Evolutionary conservation across 1,140 invertebrate species (phyloP).

Genomic region (Euborellia annulipes): DNA sequence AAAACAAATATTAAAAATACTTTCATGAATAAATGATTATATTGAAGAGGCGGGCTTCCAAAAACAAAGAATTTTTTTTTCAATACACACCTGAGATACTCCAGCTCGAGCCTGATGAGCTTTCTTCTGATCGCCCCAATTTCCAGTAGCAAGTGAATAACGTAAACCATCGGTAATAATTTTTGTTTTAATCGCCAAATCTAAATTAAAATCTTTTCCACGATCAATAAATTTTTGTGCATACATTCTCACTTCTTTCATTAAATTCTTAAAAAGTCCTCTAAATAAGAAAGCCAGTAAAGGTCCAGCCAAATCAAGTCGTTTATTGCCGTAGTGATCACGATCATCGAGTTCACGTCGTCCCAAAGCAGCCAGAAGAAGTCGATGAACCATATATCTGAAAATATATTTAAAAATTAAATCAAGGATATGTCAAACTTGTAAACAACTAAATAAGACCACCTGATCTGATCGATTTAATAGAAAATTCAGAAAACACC

Average conservation of each 20-base stretch:
- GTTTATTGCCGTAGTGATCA: constrained; percentile 99
- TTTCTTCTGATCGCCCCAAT: constrained; percentile 99
- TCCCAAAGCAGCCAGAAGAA: constrained; percentile 86
- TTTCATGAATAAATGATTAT: neutral
- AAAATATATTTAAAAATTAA: no score
- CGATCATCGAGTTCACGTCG: constrained; percentile 91
- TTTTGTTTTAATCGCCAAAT: constrained; percentile 92
- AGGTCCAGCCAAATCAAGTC: constrained; percentile 92
- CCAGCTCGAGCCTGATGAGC: constrained; percentile 94
- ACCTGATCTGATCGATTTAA: no score
- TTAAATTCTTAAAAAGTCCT: constrained; percentile 81
- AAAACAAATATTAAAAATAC: neutral
- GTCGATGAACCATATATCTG: constrained; percentile 93
- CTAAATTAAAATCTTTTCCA: constrained; percentile 95
- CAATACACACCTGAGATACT: constrained; percentile 53
- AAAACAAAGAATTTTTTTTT: neutral
- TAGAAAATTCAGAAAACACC: no score
- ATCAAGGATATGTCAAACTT: no score
- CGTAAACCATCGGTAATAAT: constrained; percentile 96
- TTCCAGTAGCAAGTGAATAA: constrained; percentile 95
- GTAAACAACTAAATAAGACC: no score
- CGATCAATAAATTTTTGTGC: constrained; percentile 98
- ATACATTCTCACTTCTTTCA: constrained; percentile 93
- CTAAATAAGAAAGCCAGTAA: constrained; percentile 89
- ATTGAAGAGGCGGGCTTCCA: neutral